Percentiles rank a stretch among this genome's conserved stretches.
These are phyloP conservation scores for Prolemur simus DNA, from an alignment of 2,113 vertebrate species.

Conservation along the genomic window DNA sequence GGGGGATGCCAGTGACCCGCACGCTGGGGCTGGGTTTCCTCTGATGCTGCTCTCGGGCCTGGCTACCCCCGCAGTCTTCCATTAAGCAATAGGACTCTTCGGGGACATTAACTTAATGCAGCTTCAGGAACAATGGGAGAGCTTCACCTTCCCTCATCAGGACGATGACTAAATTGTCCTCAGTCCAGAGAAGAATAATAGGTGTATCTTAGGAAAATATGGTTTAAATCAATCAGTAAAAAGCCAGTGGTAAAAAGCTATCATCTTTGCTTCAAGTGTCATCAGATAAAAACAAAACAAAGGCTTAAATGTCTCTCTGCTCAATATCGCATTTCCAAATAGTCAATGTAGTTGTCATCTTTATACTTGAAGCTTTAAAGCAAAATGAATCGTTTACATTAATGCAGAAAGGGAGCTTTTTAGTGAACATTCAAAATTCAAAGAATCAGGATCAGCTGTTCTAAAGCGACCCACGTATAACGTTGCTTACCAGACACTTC, in stretches of 20 bases:
- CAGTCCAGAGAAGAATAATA: neutral
- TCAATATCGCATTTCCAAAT: neutral
- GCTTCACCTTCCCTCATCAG: neutral
- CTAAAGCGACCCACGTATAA: conserved; percentile 28
- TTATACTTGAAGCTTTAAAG: conserved; percentile 54
- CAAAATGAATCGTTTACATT: conserved; percentile 53
- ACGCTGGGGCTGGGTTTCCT: accelerated
- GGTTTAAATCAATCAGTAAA: neutral
- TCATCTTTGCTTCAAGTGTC: neutral
- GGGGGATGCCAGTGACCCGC: accelerated
- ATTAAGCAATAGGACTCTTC: neutral
- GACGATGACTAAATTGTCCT: neutral
- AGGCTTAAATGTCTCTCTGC: neutral
- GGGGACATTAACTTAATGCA: neutral
- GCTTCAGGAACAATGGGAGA: neutral
- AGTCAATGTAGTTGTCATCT: neutral
- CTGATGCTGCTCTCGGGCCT: accelerated
- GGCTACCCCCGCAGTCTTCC: neutral
- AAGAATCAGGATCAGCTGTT: conserved; percentile 68
- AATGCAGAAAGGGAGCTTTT: conserved; percentile 70
- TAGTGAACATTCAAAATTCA: conserved; percentile 63
- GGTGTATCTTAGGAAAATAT: neutral
- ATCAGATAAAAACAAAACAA: accelerated
- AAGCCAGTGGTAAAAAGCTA: neutral
- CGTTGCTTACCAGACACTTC: conserved; percentile 58